Percentiles rank a stretch among this genome's conserved stretches.
phyloP scores from a whole-genome alignment of 2,113 vertebrate species.

The Suncus etruscus region DNA sequence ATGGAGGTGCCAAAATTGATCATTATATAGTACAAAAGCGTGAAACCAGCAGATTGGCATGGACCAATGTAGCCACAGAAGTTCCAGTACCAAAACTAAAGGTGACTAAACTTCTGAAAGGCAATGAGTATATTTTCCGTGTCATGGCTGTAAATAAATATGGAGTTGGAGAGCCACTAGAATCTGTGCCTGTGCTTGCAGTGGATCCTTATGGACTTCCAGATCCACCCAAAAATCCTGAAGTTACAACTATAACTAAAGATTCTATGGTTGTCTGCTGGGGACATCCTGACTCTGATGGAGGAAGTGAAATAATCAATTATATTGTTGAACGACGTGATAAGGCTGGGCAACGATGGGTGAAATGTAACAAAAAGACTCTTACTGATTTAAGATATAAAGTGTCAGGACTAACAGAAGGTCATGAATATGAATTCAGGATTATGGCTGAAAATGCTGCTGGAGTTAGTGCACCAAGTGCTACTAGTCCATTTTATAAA shows the following conservation, averaged over 20 bases:
- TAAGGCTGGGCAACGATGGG: conserved; percentile 94
- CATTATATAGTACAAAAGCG: conserved; percentile 97
- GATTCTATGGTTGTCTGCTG: conserved; percentile 98
- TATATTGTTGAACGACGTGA: conserved; percentile 97
- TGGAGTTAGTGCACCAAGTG: conserved; percentile 94
- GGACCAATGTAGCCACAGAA: conserved; percentile 94
- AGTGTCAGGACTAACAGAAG: conserved; percentile 92
- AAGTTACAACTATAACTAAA: conserved; percentile 95
- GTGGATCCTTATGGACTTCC: conserved; percentile 94
- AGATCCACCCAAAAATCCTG: conserved; percentile 94
- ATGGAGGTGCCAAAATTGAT: conserved; percentile 96
- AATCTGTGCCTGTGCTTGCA: conserved; percentile 94
- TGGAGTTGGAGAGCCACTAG: conserved; percentile 95
- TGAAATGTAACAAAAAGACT: conserved; percentile 96
- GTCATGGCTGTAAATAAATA: conserved; percentile 99
- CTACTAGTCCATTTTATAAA: conserved; percentile 94
- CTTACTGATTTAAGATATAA: conserved; percentile 96
- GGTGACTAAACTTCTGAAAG: conserved; percentile 96
- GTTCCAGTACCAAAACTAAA: conserved; percentile 92
- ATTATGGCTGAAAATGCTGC: conserved; percentile 96
- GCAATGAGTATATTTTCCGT: conserved; percentile 98
- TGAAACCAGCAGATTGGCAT: conserved; percentile 97
- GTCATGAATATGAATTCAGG: conserved; percentile 98
- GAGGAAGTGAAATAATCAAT: conserved; percentile 95
- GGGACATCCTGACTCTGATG: conserved; percentile 95